Evolutionary conservation across 2,113 vertebrate genomes (phyloP), one percentile per base, ranked within the genome.

Genomic region (Dasyurus viverrinus): DNA sequence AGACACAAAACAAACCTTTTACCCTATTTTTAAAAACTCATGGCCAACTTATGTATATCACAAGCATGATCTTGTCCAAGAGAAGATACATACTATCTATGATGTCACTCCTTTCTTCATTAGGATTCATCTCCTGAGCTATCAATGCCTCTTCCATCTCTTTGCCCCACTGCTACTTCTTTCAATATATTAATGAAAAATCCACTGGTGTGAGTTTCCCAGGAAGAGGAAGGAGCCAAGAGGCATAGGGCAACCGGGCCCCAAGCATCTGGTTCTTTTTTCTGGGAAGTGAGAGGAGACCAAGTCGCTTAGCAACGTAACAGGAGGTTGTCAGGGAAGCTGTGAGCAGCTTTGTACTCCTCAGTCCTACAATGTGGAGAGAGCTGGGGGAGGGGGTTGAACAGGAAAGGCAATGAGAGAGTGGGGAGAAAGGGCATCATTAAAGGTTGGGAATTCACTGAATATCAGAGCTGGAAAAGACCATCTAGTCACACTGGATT

Each of bases 291-390:
- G 68, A 95, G 60, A 96, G 46, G 89, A 96, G 94, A 89, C 54
- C 91, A 95, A 68, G 95, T 98, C 97, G 96, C 96, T 97, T 97
- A 97, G 98, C 97, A 97, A 97, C 97, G 93, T 84, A 93, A 53
- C 89, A 93, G n/a, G n/a, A 94, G n/a, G 91, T 92, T 97, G 91
- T 95, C 90, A 96, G 89, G 93, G 93, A 97, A 52, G 93, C 90
- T 94, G 92, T 50, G 50, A 46, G 57, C 54, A 93, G 91, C 4
- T 11, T 26, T 92, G 50, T 90, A 26, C 89, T 22, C 91, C 93
- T 76, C 54, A 3, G n/a, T 94, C 42, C 89, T 92, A 89, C 89
- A 95, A 50, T 9, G 42, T 22, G 24, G 46, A 93, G 94, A 91
- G 53, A 89, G 54, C 89, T 92, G 48, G 48, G 57, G 30, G 7